Evolutionary conservation across 2,888 invertebrate genomes (phyloP).

Genomic region (Drosophila bunnanda): DNA sequence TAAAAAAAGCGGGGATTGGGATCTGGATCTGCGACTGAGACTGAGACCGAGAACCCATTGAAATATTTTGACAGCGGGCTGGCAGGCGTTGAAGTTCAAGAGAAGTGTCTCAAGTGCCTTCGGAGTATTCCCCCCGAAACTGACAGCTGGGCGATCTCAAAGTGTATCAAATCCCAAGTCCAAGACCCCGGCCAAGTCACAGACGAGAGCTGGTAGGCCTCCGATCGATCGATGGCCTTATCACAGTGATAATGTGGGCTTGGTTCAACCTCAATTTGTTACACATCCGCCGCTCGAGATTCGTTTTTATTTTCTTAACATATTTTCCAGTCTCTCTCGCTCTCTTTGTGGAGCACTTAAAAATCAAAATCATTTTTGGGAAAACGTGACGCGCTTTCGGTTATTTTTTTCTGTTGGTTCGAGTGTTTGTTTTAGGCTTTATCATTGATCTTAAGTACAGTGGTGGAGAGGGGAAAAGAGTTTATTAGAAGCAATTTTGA

Average conservation of each 20-base stretch:
- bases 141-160: slow-evolving; percentile 68
- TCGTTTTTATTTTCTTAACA: slow-evolving; percentile 64
- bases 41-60: slow-evolving; percentile 51
- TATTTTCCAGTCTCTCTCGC: slow-evolving; percentile 43
- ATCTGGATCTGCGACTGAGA: slow-evolving; percentile 1
- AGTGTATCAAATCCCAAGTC: slow-evolving; percentile 31
- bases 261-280: slow-evolving; percentile 65
- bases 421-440: slow-evolving; percentile 71
- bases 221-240: slow-evolving; percentile 48
- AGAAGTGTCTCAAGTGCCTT: slow-evolving; percentile 81
- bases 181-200: slow-evolving; percentile 7
- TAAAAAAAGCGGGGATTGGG: slow-evolving; percentile 19
- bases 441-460: slow-evolving; percentile 52
- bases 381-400: slow-evolving; percentile 69
- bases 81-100: slow-evolving; percentile 80
- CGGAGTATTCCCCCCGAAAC: slow-evolving; percentile 60
- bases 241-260: slow-evolving; percentile 68
- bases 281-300: slow-evolving; percentile 61
- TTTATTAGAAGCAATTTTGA: slow-evolving; percentile 50
- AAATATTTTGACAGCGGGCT: slow-evolving; percentile 78
- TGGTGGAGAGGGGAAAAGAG: slow-evolving; percentile 26
- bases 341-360: slow-evolving; percentile 58
- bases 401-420: slow-evolving; percentile 16
- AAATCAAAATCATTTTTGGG: slow-evolving; percentile 28
- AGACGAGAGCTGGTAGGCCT: slow-evolving; percentile 10